phyloP scores from a whole-genome alignment of 2,888 invertebrate species.

The Nyleta sp. region DNA sequence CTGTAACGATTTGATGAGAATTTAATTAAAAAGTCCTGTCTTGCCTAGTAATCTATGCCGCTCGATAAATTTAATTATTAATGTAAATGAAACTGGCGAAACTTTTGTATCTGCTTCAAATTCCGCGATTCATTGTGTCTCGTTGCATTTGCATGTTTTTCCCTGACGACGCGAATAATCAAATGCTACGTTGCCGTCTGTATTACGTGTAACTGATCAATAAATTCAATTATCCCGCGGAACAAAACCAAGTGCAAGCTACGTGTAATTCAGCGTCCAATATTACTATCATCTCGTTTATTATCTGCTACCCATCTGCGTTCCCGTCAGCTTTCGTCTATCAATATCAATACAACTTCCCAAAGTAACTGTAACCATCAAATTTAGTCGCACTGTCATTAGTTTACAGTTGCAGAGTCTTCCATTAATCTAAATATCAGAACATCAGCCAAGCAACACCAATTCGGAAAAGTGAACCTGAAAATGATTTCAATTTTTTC shows the following conservation, averaged over 20 bases:
- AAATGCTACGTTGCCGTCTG: background rate
- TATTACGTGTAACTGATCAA: conserved; percentile 23
- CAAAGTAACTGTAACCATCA: background rate
- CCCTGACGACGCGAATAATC: conserved; percentile 1
- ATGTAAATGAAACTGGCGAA: conserved; percentile 11
- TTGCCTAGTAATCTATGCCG: background rate
- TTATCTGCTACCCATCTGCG: conserved; percentile 13
- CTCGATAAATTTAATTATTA: conserved; percentile 25
- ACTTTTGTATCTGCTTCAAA: conserved; percentile 15
- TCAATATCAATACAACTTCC: conserved; percentile 24
- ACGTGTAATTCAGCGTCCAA: conserved; percentile 11
- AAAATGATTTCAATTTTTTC: too few species aligned
- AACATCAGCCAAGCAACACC: too few species aligned
- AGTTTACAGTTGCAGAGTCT: too few species aligned
- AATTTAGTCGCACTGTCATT: conserved; percentile 4
- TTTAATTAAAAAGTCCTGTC: conserved; percentile 8
- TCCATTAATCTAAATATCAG: too few species aligned
- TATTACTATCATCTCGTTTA: conserved; percentile 7
- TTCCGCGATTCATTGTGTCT: conserved; percentile 14
- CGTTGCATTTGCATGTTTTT: conserved; percentile 14
- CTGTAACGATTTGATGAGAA: background rate
- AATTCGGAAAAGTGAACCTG: too few species aligned
- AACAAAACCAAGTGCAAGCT: conserved; percentile 14
- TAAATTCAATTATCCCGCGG: conserved; percentile 18
- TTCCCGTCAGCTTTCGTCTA: background rate